phyloP scores from a whole-genome alignment of 2,797 vertebrate species.

The Jordanella pulchra region DNA sequence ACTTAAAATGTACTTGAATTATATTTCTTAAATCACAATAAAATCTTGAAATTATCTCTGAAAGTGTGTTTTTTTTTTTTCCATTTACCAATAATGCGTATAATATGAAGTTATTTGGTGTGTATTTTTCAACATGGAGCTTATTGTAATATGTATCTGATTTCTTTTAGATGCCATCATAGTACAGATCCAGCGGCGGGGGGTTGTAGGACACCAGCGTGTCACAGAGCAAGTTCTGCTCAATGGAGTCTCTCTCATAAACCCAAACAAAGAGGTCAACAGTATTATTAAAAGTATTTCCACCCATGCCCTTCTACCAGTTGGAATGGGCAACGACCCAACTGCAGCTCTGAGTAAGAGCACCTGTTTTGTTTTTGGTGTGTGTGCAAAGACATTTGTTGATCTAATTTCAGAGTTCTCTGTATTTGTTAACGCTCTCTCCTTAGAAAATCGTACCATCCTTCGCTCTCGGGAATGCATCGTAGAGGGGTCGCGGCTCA shows the following conservation, averaged over 20 bases:
- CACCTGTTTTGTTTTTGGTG: background rate
- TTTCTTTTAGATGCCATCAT: constrained; percentile 55
- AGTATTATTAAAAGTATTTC: constrained; percentile 44
- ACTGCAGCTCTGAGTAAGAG: constrained; percentile 53
- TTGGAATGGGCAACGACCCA: constrained; percentile 21
- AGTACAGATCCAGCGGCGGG: constrained; percentile 65
- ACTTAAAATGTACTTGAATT: background rate
- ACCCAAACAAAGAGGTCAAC: constrained; percentile 38
- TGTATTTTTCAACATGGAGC: background rate
- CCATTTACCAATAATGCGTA: background rate
- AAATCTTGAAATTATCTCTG: background rate
- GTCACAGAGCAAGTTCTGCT: constrained; percentile 52
- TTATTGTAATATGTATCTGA: background rate
- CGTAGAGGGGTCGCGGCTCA: constrained; percentile 57
- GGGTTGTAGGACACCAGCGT: constrained; percentile 40
- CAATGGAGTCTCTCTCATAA: constrained; percentile 43
- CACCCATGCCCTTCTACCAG: constrained; percentile 19
- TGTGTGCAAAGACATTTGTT: background rate
- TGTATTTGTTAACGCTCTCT: background rate
- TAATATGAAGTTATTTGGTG: too few species aligned
- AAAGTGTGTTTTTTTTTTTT: background rate
- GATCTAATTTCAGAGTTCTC: background rate
- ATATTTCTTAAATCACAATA: background rate
- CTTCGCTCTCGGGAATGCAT: constrained; percentile 68
- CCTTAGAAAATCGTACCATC: constrained; percentile 57